Evolutionary conservation across 2,888 invertebrate genomes (phyloP).

Genomic region (Oithona nana): DNA sequence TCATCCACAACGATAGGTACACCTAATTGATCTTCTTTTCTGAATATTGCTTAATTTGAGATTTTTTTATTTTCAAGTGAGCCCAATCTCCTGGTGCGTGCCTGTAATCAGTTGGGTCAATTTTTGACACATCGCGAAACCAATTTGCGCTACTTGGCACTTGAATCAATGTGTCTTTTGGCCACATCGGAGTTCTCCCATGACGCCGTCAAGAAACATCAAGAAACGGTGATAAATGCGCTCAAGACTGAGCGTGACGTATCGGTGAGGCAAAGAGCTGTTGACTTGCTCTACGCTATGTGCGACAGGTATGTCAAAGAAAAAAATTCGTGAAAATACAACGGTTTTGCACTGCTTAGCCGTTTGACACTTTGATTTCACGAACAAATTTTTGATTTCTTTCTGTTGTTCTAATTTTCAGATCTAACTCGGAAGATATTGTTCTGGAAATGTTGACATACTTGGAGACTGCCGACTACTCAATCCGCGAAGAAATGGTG

Average conservation of each 20-base stretch:
- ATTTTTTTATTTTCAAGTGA: slow-evolving; percentile 40
- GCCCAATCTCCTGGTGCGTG: slow-evolving; percentile 84
- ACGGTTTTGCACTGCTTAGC: too few relatives aligned
- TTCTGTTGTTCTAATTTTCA: neutral
- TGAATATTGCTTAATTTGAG: neutral
- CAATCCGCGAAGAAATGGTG: slow-evolving; percentile 99
- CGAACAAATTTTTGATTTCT: neutral
- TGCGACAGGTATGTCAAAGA: too few relatives aligned
- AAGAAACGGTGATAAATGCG: slow-evolving; percentile 94
- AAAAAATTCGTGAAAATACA: too few relatives aligned
- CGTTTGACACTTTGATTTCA: neutral
- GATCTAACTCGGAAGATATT: slow-evolving; percentile 93
- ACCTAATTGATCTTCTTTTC: too few relatives aligned
- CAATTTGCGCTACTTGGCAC: slow-evolving; percentile 85
- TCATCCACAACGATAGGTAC: slow-evolving; percentile 86
- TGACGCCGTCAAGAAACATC: slow-evolving; percentile 98
- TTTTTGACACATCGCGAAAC: slow-evolving; percentile 85
- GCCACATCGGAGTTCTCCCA: slow-evolving; percentile 98
- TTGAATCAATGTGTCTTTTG: slow-evolving; percentile 97
- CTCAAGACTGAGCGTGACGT: slow-evolving; percentile 99
- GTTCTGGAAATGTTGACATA: slow-evolving; percentile 99
- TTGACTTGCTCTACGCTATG: slow-evolving; percentile 97
- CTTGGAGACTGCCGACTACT: slow-evolving; percentile 96
- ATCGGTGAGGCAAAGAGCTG: slow-evolving; percentile 90
- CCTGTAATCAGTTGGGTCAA: slow-evolving; percentile 95